Conservation (phyloP, 2,888 invertebrate genomes). For the Cerastis leucographa region DNA sequence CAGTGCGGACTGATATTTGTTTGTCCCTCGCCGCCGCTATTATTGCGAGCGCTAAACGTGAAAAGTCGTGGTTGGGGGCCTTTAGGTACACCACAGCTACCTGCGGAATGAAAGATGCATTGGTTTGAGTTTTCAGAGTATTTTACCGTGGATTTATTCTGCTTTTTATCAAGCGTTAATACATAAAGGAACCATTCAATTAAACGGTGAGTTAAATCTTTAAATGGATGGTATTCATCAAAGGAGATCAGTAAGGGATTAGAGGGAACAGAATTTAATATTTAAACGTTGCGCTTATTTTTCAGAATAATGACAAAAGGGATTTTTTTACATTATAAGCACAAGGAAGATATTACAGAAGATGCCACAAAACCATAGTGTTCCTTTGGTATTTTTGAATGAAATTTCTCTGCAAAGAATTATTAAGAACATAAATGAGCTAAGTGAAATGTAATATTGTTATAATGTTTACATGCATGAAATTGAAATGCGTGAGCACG, state of each 20-base stretch:
- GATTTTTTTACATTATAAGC: neutral
- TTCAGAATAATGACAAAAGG: neutral
- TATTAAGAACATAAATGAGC: slow-evolving; percentile 1
- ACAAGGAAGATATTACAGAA: neutral
- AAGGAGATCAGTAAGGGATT: slow-evolving; percentile 19
- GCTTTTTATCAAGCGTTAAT: slow-evolving; percentile 19
- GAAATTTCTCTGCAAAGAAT: neutral
- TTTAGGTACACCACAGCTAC: slow-evolving; percentile 96
- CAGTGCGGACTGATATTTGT: slow-evolving; percentile 93
- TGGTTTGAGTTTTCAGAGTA: slow-evolving; percentile 15
- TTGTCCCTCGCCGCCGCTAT: slow-evolving; percentile 93
- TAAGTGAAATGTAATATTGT: slow-evolving; percentile 53
- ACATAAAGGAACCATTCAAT: slow-evolving; percentile 45
- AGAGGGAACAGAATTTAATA: neutral
- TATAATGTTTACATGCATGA: slow-evolving; percentile 94
- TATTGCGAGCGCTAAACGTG: slow-evolving; percentile 95
- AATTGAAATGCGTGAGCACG: slow-evolving; percentile 95
- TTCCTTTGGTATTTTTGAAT: neutral
- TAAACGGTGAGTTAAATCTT: slow-evolving; percentile 38
- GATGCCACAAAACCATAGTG: no score
- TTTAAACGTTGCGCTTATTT: neutral
- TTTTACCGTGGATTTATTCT: slow-evolving; percentile 8
- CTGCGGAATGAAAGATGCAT: slow-evolving; percentile 81
- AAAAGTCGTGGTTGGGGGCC: slow-evolving; percentile 94
- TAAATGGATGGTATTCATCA: slow-evolving; percentile 32